These are phyloP conservation scores for Megaceryle alcyon DNA, from an alignment of 2,797 vertebrate species.

Conservation along the genomic window DNA sequence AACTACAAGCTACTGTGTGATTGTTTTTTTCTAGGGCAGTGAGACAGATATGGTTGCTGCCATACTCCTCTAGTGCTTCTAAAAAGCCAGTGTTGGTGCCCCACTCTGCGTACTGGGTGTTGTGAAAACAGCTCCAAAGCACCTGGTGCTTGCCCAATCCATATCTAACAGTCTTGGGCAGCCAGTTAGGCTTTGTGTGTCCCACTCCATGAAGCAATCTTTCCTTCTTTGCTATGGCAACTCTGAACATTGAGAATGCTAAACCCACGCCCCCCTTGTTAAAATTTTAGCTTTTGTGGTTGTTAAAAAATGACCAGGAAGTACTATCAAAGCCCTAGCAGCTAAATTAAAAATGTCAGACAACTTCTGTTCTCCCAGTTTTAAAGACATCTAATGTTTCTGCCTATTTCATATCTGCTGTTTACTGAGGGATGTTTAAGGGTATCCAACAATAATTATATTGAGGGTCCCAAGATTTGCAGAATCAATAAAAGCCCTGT, in stretches of 20 bases:
- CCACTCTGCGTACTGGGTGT: background rate
- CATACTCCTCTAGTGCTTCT: background rate
- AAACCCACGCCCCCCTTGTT: background rate
- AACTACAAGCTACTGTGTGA: background rate
- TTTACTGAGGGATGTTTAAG: background rate
- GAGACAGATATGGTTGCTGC: background rate
- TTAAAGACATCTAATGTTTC: background rate
- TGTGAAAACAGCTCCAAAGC: background rate
- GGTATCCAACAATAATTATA: background rate
- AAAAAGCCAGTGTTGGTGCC: background rate
- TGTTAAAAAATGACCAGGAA: background rate
- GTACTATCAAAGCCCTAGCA: background rate
- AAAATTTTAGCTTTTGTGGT: background rate
- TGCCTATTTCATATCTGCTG: background rate
- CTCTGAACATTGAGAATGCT: background rate
- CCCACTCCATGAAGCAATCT: background rate
- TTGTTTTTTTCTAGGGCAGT: background rate
- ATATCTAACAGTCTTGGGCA: background rate
- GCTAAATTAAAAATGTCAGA: background rate
- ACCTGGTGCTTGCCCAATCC: background rate
- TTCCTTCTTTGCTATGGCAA: background rate
- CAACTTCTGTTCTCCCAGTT: background rate
- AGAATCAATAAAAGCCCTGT: background rate
- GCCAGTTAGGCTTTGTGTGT: background rate
- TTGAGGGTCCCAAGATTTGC: background rate